Evolutionary conservation across 1,140 invertebrate genomes (phyloP).

Genomic region (Drosophila sturtevanti): DNA sequence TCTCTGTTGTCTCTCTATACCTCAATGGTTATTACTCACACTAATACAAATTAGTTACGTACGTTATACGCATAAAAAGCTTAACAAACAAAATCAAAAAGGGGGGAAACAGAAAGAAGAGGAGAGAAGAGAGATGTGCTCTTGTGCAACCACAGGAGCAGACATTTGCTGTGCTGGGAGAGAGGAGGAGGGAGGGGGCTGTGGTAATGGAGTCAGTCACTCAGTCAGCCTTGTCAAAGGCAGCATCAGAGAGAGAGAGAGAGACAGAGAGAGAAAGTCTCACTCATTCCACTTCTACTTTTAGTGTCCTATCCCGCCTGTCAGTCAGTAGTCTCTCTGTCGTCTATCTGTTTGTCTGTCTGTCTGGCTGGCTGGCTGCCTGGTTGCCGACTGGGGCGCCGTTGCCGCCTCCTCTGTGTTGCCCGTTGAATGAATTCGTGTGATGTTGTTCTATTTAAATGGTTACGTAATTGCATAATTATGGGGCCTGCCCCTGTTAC

Average conservation of each 20-base stretch:
- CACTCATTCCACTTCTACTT: neutral
- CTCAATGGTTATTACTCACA: conserved; percentile 15
- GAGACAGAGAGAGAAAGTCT: neutral
- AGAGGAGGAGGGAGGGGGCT: no score
- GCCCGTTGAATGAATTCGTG: conserved; percentile 55
- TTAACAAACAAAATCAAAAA: conserved; percentile 10
- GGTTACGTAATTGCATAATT: conserved; percentile 80
- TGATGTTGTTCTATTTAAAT: conserved; percentile 80
- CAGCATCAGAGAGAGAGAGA: neutral
- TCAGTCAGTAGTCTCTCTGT: no score
- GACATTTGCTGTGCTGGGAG: neutral
- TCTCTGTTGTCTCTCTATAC: conserved; percentile 13
- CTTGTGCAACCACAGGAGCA: conserved; percentile 52
- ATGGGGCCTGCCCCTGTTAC: conserved; percentile 38
- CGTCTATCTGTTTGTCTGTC: neutral
- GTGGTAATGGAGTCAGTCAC: neutral
- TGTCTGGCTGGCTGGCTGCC: neutral
- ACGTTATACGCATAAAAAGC: conserved; percentile 28
- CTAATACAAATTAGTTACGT: conserved; percentile 56
- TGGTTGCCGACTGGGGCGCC: neutral
- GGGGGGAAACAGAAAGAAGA: neutral
- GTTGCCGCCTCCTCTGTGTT: neutral
- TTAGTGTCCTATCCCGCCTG: neutral
- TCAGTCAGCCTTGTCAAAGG: conserved; percentile 13
- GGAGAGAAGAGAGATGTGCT: neutral